Conservation (phyloP, 2,888 invertebrate species). For the Ichneumoninae sp. region DNA sequence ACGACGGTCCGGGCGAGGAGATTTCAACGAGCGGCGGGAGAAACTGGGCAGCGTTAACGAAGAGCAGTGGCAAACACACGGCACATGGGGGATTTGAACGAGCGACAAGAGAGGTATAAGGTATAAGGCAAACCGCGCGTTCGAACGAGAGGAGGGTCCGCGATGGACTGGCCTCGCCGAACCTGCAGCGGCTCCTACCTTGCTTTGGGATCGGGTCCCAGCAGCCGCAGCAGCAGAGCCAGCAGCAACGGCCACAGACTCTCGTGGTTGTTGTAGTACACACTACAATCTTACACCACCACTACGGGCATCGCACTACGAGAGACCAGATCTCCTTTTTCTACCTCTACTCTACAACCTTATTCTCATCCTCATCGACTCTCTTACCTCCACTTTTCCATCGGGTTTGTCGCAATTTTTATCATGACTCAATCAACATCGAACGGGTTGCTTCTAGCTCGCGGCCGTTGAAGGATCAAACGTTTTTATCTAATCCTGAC, state of each 20-base stretch:
- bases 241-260: constrained; percentile 41
- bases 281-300: constrained; percentile 79
- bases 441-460: background rate
- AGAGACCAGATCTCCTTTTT: constrained; percentile 68
- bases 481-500: background rate
- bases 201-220: constrained; percentile 83
- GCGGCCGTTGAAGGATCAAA: background rate
- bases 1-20: constrained; percentile 41
- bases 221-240: constrained; percentile 76
- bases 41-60: constrained; percentile 42
- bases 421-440: background rate
- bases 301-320: constrained; percentile 70
- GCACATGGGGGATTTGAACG: constrained; percentile 79
- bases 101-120: constrained; percentile 74
- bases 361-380: constrained; percentile 60
- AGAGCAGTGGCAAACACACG: constrained; percentile 25
- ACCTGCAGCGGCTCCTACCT: constrained; percentile 74
- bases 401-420: constrained; percentile 55
- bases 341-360: constrained; percentile 67
- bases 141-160: constrained; percentile 83
- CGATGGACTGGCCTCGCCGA: constrained; percentile 83
- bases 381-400: constrained; percentile 58
- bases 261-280: constrained; percentile 66
- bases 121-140: constrained; percentile 72
- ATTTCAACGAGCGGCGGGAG: constrained; percentile 65